phyloP scores from a whole-genome alignment of 2,797 vertebrate genomes.

The Danio kyathit region DNA sequence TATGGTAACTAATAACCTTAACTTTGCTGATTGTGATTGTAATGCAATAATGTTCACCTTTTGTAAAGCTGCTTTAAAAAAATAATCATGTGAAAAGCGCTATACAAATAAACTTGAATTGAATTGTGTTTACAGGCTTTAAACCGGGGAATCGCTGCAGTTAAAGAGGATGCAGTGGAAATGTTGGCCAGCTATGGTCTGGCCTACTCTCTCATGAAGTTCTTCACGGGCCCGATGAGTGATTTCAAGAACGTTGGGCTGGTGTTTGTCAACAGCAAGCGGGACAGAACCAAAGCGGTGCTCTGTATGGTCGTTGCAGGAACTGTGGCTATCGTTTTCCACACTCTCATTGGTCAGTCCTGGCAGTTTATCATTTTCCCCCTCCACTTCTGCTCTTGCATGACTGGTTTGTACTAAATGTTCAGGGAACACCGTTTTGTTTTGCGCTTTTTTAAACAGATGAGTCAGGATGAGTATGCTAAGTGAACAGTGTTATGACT shows the following conservation, averaged over 20 bases:
- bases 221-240: constrained; percentile 99
- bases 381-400: constrained; percentile 14
- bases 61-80: too few relatives aligned
- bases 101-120: neutral
- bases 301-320: constrained; percentile 96
- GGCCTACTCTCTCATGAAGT: constrained; percentile 99
- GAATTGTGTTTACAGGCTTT: constrained; percentile 85
- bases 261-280: constrained; percentile 98
- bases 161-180: constrained; percentile 95
- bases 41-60: too few relatives aligned
- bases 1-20: too few relatives aligned
- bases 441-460: constrained; percentile 3
- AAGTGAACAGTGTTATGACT: constrained; percentile 8
- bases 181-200: constrained; percentile 99
- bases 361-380: neutral
- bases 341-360: constrained; percentile 89
- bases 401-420: neutral
- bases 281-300: constrained; percentile 95
- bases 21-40: too few relatives aligned
- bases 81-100: too few relatives aligned
- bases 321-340: constrained; percentile 90
- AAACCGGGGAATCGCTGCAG: constrained; percentile 96
- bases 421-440: neutral
- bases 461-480: neutral
- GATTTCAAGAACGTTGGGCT: constrained; percentile 99